A percentile compares a stretch with the other conserved stretches of the same genome.
phyloP scores from a whole-genome alignment of 2,113 vertebrate genomes.

The Andinoacara biseriatus region DNA sequence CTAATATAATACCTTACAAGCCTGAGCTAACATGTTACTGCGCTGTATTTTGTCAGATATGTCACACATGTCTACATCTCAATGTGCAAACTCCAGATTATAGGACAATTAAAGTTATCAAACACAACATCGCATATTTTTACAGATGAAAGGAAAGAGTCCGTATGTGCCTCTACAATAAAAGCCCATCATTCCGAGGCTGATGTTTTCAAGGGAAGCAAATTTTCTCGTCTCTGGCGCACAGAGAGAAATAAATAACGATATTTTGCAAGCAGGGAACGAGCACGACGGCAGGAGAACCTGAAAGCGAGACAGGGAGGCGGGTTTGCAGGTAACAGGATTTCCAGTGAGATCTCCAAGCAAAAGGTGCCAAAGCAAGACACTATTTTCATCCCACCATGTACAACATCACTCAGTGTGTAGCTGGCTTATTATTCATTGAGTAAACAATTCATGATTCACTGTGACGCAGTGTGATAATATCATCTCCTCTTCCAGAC shows the following conservation, averaged over 20 bases:
- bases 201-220: neutral
- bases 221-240: neutral
- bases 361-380: neutral
- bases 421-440: conserved; percentile 36
- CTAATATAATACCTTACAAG: neutral
- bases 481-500: conserved; percentile 39
- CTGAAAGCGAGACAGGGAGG: neutral
- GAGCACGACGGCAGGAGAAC: neutral
- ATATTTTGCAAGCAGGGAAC: conserved; percentile 15
- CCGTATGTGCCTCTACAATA: conserved; percentile 1
- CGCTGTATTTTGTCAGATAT: neutral
- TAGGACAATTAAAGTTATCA: neutral
- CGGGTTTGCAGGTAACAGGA: conserved; percentile 22
- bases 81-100: neutral
- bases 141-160: neutral
- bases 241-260: neutral
- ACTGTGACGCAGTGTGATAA: conserved; percentile 27
- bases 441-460: conserved; percentile 61
- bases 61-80: neutral
- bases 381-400: conserved; percentile 37
- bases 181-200: conserved; percentile 8
- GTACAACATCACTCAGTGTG: conserved; percentile 28
- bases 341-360: conserved; percentile 30
- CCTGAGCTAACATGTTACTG: neutral
- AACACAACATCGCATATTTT: neutral